Conservation (phyloP, 92 coral and sea anemone genomes). For the Scolanthus callimorphus region DNA sequence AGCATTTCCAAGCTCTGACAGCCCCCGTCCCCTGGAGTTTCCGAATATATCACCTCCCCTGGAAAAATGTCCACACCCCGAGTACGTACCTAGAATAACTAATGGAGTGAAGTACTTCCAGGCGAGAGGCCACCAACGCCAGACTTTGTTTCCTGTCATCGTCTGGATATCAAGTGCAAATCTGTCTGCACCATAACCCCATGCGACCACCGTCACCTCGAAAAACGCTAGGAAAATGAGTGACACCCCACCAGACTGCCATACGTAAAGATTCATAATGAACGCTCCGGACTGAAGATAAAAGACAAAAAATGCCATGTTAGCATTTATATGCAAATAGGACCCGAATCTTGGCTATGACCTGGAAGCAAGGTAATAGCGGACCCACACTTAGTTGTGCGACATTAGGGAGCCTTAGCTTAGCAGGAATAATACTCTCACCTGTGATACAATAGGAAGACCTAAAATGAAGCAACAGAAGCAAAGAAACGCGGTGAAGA, state of each 20-base stretch:
- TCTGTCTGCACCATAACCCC: slow-evolving; percentile 95
- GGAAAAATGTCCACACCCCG: too few relatives aligned
- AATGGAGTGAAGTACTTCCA: slow-evolving; percentile 91
- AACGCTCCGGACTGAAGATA: slow-evolving; percentile 88
- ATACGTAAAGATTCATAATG: slow-evolving; percentile 82
- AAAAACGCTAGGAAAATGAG: slow-evolving; percentile 91
- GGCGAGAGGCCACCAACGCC: slow-evolving; percentile 94
- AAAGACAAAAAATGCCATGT: too few relatives aligned
- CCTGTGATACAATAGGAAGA: slow-evolving; percentile 86
- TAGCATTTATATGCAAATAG: too few relatives aligned
- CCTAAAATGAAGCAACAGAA: slow-evolving; percentile 81
- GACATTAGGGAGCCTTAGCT: too few relatives aligned
- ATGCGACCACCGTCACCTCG: slow-evolving; percentile 81
- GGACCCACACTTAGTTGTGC: too few relatives aligned
- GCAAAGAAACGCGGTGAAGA: slow-evolving; percentile 83
- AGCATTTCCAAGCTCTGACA: too few relatives aligned
- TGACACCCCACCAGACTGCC: slow-evolving; percentile 93
- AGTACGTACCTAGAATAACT: slow-evolving; percentile 90
- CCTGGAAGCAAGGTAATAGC: too few relatives aligned
- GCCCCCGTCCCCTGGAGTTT: too few relatives aligned
- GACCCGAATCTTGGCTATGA: too few relatives aligned
- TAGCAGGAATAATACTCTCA: too few relatives aligned
- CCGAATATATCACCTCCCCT: too few relatives aligned
- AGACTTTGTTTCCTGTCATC: slow-evolving; percentile 86
- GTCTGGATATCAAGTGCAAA: slow-evolving; percentile 81